These are phyloP conservation scores for Cydia fagiglandana DNA, from an alignment of 1,140 invertebrate genomes.

Conservation along the genomic window DNA sequence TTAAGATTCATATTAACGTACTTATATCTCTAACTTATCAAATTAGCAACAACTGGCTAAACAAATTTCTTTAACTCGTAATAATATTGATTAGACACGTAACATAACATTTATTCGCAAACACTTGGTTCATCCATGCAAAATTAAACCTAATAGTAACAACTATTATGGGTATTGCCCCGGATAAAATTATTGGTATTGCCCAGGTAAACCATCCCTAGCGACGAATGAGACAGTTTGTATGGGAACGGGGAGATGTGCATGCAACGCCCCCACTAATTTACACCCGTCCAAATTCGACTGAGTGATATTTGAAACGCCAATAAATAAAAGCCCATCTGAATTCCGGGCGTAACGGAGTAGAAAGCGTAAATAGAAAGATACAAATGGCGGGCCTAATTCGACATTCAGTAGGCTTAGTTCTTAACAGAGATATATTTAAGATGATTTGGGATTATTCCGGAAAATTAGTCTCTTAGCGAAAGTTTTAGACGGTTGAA, in stretches of 20 bases:
- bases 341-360: slow-evolving; percentile 14
- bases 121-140: not conserved
- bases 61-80: no score
- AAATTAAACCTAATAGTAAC: slow-evolving; percentile 41
- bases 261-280: slow-evolving; percentile 64
- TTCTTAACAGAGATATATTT: not conserved
- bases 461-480: no score
- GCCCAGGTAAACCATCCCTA: slow-evolving; percentile 35
- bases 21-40: no score
- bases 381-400: slow-evolving; percentile 7
- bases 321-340: slow-evolving; percentile 39
- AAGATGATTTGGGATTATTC: no score
- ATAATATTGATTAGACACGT: no score
- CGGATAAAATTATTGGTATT: not conserved
- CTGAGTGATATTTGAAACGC: slow-evolving; percentile 54
- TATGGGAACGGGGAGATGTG: slow-evolving; percentile 51
- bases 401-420: not conserved
- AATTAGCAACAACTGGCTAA: no score
- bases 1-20: no score
- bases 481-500: no score
- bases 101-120: not conserved
- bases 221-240: slow-evolving; percentile 65
- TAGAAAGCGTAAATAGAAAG: not conserved
- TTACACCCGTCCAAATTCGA: slow-evolving; percentile 51
- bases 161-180: not conserved